Conservation (phyloP, 2,888 invertebrate genomes). For the Venustoraphidia nigricollis region DNA sequence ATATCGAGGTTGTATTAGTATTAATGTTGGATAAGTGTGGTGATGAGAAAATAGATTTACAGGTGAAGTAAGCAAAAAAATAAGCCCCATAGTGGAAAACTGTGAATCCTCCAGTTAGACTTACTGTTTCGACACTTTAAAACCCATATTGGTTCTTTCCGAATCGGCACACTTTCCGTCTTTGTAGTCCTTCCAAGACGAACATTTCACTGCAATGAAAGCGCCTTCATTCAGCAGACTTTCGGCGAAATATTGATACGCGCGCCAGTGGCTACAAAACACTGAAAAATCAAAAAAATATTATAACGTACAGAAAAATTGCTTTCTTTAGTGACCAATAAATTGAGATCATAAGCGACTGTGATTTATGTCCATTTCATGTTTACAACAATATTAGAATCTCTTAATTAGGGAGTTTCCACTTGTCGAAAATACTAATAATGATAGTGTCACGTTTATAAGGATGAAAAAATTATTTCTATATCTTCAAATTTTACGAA, state of each 20-base stretch:
- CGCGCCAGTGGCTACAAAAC: constrained; percentile 50
- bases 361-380: too few species aligned
- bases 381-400: too few species aligned
- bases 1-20: too few species aligned
- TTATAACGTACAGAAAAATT: neutral
- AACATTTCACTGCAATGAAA: constrained; percentile 33
- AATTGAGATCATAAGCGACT: neutral
- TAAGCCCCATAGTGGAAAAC: neutral
- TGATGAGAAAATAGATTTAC: too few species aligned
- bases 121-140: constrained; percentile 31
- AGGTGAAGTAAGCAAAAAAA: too few species aligned
- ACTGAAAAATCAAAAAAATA: constrained; percentile 23
- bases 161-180: constrained; percentile 28
- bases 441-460: too few species aligned
- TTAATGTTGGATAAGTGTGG: too few species aligned
- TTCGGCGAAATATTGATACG: constrained; percentile 42
- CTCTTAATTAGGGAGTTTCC: too few species aligned
- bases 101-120: constrained; percentile 9
- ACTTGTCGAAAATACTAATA: too few species aligned
- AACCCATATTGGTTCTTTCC: constrained; percentile 31
- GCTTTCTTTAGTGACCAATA: neutral
- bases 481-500: too few species aligned
- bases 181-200: constrained; percentile 30
- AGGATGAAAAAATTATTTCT: too few species aligned
- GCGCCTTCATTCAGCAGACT: constrained; percentile 33